These are phyloP conservation scores for Drosophila putrida DNA, from an alignment of 2,888 invertebrate genomes.

Conservation along the genomic window DNA sequence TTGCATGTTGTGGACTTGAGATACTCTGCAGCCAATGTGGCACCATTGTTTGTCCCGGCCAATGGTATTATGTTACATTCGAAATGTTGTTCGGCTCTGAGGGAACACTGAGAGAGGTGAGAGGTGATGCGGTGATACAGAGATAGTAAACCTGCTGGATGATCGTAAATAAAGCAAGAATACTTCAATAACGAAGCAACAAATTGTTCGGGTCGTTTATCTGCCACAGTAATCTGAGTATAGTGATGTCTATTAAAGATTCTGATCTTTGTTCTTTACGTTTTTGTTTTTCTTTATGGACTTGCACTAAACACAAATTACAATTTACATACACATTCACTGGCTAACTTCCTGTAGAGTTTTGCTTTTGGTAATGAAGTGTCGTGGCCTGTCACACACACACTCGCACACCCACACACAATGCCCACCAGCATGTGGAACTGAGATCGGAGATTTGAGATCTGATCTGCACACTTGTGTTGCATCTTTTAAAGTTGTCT, in stretches of 20 bases:
- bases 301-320: conserved; percentile 12
- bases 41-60: conserved; percentile 27
- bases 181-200: conserved; percentile 61
- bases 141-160: conserved; percentile 31
- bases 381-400: conserved; percentile 53
- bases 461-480: conserved; percentile 22
- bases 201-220: conserved; percentile 60
- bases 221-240: conserved; percentile 73
- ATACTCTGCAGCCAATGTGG: conserved; percentile 8
- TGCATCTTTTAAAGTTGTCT: conserved; percentile 15
- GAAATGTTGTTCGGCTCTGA: conserved; percentile 17
- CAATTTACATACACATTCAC: conserved; percentile 38
- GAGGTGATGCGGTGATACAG: conserved; percentile 11
- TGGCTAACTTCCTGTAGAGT: conserved; percentile 51
- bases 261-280: conserved; percentile 13
- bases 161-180: conserved; percentile 62
- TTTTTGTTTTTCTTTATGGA: conserved; percentile 2
- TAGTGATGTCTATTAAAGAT: conserved; percentile 60
- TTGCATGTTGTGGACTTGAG: conserved; percentile 33
- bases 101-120: conserved; percentile 4
- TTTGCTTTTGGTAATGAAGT: conserved; percentile 61
- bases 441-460: not conserved
- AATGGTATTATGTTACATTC: conserved; percentile 67
- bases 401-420: conserved; percentile 36
- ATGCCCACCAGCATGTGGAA: conserved; percentile 41